Evolutionary conservation across 2,888 invertebrate genomes (phyloP).

Genomic region (Gerris lacustris): DNA sequence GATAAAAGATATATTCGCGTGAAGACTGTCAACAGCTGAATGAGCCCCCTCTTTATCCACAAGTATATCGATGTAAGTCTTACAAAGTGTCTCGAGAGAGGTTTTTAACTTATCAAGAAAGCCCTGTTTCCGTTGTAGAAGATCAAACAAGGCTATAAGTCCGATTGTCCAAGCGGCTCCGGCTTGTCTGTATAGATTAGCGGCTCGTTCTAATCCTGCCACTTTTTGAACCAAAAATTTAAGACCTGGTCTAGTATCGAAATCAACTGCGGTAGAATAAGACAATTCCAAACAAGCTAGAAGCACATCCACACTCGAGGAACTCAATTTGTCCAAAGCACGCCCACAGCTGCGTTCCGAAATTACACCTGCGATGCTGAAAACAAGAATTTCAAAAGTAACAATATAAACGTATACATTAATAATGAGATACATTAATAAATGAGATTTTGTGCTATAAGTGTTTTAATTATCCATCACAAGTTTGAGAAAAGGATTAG

Average conservation of each 20-base stretch:
- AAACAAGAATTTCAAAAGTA: neutral
- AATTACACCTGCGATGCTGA: conserved; percentile 5
- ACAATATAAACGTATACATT: neutral
- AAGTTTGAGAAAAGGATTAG: no score
- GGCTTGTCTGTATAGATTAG: conserved; percentile 84
- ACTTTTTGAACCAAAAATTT: conserved; percentile 92
- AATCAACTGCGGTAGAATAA: conserved; percentile 67
- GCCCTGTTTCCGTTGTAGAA: conserved; percentile 43
- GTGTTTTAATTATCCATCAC: no score
- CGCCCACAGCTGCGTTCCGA: neutral
- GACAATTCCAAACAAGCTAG: conserved; percentile 70
- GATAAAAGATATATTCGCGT: conserved; percentile 46
- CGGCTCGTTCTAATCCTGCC: conserved; percentile 69
- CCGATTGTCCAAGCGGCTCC: conserved; percentile 85
- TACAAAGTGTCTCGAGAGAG: conserved; percentile 41
- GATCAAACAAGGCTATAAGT: conserved; percentile 72
- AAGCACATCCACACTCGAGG: conserved; percentile 46
- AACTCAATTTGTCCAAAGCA: conserved; percentile 17
- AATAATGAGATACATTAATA: neutral
- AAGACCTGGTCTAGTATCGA: conserved; percentile 79
- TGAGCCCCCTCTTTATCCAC: conserved; percentile 40
- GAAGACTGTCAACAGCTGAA: conserved; percentile 39
- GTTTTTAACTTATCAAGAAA: conserved; percentile 35
- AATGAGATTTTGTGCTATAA: no score
- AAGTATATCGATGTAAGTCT: conserved; percentile 42